Conservation (phyloP, 1,140 invertebrate species). For the Drosophila persimilis region DNA sequence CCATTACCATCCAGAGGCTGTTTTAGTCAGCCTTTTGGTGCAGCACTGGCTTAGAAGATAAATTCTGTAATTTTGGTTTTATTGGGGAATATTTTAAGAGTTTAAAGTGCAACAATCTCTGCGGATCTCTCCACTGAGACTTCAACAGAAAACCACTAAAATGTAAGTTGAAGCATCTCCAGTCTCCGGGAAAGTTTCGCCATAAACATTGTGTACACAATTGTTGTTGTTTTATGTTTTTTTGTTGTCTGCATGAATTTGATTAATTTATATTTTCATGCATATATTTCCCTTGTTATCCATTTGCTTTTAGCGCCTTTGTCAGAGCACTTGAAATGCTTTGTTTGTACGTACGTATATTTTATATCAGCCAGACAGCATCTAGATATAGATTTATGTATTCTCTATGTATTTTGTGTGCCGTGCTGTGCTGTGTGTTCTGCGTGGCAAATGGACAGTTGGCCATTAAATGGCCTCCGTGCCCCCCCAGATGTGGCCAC, state of each 20-base stretch:
- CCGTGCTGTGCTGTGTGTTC: not conserved
- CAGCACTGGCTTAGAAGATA: too few species aligned
- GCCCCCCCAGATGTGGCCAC: not conserved
- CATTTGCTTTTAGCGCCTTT: constrained; percentile 55
- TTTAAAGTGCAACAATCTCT: not conserved
- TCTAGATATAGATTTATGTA: constrained; percentile 46
- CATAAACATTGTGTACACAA: constrained; percentile 26
- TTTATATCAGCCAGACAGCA: constrained; percentile 47
- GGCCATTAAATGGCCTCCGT: constrained; percentile 44
- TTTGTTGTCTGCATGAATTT: constrained; percentile 44
- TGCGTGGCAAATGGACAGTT: constrained; percentile 7
- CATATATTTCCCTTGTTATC: constrained; percentile 27
- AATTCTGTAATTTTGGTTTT: too few species aligned
- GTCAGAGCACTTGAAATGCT: constrained; percentile 50
- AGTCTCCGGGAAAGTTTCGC: constrained; percentile 27
- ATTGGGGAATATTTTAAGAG: too few species aligned
- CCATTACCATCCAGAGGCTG: too few species aligned
- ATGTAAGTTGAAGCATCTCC: constrained; percentile 9
- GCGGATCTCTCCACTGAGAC: not conserved
- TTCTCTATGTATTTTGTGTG: constrained; percentile 18
- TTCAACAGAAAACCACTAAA: constrained; percentile 10
- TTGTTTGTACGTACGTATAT: constrained; percentile 25
- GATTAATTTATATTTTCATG: constrained; percentile 46
- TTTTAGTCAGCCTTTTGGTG: too few species aligned
- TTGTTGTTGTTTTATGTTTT: constrained; percentile 23